Base-by-base conservation (phyloP, 35 echinoderm and acorn worm species). In the Apostichopus japonicus region DNA sequence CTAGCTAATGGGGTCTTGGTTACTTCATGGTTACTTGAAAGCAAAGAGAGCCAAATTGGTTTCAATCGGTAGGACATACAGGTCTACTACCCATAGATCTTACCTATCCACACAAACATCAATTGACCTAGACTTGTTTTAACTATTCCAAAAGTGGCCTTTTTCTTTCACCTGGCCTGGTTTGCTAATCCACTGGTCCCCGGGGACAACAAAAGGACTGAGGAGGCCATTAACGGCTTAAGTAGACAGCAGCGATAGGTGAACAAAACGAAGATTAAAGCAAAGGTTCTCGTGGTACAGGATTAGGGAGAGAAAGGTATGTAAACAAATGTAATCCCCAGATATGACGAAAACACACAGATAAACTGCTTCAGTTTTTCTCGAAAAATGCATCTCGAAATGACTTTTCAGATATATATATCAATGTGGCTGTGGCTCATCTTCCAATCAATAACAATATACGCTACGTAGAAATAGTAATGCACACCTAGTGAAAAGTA, bases 161-260 rank as follows among this genome's bases (percentile, higher is more conserved):
- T 44, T 44, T 75, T 75, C 21, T 23, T 75, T 75, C 71, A 75
- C 71, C 71, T 75, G 71, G 71, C 71, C 71, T 75, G 71, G 71
- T 75, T 75, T 75, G 17, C 71, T 75, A 75, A 75, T 75, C 71
- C 71, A 7, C 6, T 19, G 71, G 16, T 23, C 71, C 71, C 17
- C 57, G 6, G 71, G 71, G 71, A 23, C 14, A 6, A 75, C 71
- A 7, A 75, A 75, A 23, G 11, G 15, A 75, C 71, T 75, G 71
- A n/a, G 22, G 71, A 75, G 71, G 17, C 71, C 71, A 75, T 75
- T 75, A 75, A 75, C 71, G 71, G 71, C 71, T 75, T 75, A 75
- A 75, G 71, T 75, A 21, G 71, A 75, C 17, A 19, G 71, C 71
- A 75, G 71, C 6, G 17, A 75, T 15, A 75, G 16, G 17, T 75